A percentile compares a stretch with the other conserved stretches of the same genome.
Conservation (phyloP, 2,888 invertebrate species). For the Nemurella pictetii region DNA sequence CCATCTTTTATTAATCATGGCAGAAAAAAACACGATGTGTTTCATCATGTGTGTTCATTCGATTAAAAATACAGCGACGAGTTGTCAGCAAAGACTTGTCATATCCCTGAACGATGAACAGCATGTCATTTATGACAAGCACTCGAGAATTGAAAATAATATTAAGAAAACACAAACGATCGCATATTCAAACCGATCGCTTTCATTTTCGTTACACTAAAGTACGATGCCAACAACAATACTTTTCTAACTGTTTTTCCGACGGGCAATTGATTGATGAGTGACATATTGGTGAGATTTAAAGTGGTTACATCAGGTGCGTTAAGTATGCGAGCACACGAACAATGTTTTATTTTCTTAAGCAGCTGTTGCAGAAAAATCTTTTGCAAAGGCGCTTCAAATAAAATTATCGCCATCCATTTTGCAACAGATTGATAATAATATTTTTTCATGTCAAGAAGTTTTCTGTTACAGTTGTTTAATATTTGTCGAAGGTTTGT, state of each 20-base stretch:
- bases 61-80: no score
- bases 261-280: neutral
- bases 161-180: neutral
- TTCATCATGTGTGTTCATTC: no score
- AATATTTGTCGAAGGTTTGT: no score
- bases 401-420: no score
- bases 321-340: neutral
- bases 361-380: neutral
- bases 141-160: neutral
- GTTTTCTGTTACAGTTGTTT: no score
- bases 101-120: no score
- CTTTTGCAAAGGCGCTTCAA: neutral
- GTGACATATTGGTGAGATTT: neutral
- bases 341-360: neutral
- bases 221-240: neutral
- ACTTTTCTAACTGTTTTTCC: neutral
- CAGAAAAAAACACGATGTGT: no score
- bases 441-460: no score
- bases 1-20: no score
- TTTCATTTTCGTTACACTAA: neutral
- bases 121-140: neutral
- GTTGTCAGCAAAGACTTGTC: no score
- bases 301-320: neutral
- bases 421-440: no score
- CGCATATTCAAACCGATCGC: neutral